These are phyloP conservation scores for Eupithecia tripunctaria DNA, from an alignment of 2,888 invertebrate species.

Conservation along the genomic window DNA sequence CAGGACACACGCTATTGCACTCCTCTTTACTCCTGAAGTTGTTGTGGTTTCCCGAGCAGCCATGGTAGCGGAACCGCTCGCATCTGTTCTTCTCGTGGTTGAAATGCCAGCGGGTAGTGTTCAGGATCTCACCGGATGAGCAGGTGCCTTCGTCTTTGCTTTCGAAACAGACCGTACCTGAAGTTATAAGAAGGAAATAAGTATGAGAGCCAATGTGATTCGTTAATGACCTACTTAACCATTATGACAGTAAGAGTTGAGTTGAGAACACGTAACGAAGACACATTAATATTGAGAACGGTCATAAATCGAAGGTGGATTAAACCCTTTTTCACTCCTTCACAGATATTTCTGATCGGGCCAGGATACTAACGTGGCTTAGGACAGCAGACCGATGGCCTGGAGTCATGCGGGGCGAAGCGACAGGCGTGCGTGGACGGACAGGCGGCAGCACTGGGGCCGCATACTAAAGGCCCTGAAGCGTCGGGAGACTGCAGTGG, in stretches of 20 bases:
- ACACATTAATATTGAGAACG: background rate
- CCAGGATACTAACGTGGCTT: slow-evolving; percentile 87
- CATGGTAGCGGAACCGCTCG: slow-evolving; percentile 87
- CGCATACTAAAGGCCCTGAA: slow-evolving; percentile 86
- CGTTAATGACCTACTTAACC: no score
- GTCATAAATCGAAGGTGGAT: background rate
- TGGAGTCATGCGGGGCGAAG: slow-evolving; percentile 89
- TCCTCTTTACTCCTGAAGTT: slow-evolving; percentile 92
- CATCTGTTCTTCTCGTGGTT: slow-evolving; percentile 91
- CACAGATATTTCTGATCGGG: background rate
- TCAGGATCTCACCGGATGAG: slow-evolving; percentile 65
- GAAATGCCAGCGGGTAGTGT: slow-evolving; percentile 88
- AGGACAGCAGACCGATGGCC: slow-evolving; percentile 94
- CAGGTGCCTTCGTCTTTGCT: slow-evolving; percentile 86
- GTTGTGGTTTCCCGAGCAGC: slow-evolving; percentile 93
- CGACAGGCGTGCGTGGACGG: slow-evolving; percentile 94
- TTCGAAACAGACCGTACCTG: slow-evolving; percentile 92
- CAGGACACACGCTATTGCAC: slow-evolving; percentile 92
- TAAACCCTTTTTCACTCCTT: background rate
- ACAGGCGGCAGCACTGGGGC: slow-evolving; percentile 90
- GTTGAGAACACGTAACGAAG: background rate
- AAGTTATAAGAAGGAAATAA: slow-evolving; percentile 74
- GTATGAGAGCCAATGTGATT: background rate
- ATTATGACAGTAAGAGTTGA: no score
- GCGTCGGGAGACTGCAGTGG: slow-evolving; percentile 78